Conservation (phyloP, 2,888 invertebrate genomes). For the Drosophila fungiperda region DNA sequence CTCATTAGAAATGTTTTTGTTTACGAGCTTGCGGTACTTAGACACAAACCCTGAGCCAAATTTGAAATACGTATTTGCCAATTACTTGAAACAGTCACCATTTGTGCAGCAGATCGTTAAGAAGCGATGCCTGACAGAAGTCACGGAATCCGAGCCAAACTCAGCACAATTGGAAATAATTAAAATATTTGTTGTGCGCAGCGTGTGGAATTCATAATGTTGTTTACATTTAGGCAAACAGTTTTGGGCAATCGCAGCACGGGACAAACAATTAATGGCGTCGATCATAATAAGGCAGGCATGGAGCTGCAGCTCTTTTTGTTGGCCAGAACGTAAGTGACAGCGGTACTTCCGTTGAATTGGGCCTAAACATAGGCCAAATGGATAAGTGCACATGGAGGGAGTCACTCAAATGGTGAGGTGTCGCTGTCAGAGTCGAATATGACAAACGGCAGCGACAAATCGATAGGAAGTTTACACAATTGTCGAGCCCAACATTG, state of each 20-base stretch:
- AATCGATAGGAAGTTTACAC: slow-evolving; percentile 63
- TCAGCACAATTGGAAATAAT: slow-evolving; percentile 70
- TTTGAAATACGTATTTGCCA: slow-evolving; percentile 1
- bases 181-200: slow-evolving; percentile 68
- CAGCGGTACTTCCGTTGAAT: slow-evolving; percentile 64
- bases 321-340: slow-evolving; percentile 66
- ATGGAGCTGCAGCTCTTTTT: slow-evolving; percentile 25
- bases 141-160: slow-evolving; percentile 46
- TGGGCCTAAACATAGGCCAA: slow-evolving; percentile 7
- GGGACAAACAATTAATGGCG: slow-evolving; percentile 66
- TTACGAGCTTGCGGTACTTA: neutral
- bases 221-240: slow-evolving; percentile 28
- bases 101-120: slow-evolving; percentile 7
- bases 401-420: slow-evolving; percentile 25
- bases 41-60: neutral
- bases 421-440: slow-evolving; percentile 53
- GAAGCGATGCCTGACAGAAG: slow-evolving; percentile 28
- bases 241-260: slow-evolving; percentile 33
- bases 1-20: neutral
- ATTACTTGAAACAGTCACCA: slow-evolving; percentile 1
- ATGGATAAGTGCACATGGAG: slow-evolving; percentile 20
- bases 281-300: slow-evolving; percentile 52
- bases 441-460: slow-evolving; percentile 45
- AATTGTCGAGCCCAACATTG: slow-evolving; percentile 41
- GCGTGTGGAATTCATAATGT: slow-evolving; percentile 63